Conservation (phyloP, 2,113 vertebrate species). For the Zosterops japonicus region DNA sequence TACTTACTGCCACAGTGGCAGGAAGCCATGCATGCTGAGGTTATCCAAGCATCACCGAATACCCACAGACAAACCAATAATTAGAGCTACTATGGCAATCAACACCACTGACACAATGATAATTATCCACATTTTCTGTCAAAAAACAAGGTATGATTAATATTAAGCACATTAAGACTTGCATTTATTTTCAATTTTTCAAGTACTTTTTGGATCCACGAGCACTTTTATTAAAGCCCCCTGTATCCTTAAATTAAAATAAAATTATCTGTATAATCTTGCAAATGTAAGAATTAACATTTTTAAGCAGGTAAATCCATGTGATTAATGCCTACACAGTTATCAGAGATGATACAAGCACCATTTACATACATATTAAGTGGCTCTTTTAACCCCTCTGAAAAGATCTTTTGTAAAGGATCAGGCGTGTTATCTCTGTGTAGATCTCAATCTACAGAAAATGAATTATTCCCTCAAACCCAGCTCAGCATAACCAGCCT, state of each 20-base stretch:
- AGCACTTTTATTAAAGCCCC: background rate
- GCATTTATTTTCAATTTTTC: background rate
- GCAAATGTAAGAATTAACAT: background rate
- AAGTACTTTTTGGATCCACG: background rate
- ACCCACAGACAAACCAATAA: slow-evolving; percentile 88
- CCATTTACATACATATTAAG: background rate
- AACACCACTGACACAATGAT: slow-evolving; percentile 80
- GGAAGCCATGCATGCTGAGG: slow-evolving; percentile 43
- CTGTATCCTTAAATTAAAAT: background rate
- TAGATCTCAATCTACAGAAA: background rate
- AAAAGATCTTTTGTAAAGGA: background rate
- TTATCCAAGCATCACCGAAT: slow-evolving; percentile 71
- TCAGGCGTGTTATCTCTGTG: accelerated
- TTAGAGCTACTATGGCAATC: slow-evolving; percentile 83
- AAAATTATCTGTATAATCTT: background rate
- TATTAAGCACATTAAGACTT: background rate
- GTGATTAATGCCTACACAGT: background rate
- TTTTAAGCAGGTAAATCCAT: background rate
- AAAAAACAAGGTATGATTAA: slow-evolving; percentile 54
- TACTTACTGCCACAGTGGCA: slow-evolving; percentile 74
- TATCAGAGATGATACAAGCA: background rate
- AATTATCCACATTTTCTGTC: slow-evolving; percentile 91
- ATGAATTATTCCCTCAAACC: background rate
- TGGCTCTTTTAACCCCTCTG: background rate
- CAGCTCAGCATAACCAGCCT: background rate